Conservation (phyloP, 2,113 vertebrate genomes). For the Ptilorrhoa leucosticta region DNA sequence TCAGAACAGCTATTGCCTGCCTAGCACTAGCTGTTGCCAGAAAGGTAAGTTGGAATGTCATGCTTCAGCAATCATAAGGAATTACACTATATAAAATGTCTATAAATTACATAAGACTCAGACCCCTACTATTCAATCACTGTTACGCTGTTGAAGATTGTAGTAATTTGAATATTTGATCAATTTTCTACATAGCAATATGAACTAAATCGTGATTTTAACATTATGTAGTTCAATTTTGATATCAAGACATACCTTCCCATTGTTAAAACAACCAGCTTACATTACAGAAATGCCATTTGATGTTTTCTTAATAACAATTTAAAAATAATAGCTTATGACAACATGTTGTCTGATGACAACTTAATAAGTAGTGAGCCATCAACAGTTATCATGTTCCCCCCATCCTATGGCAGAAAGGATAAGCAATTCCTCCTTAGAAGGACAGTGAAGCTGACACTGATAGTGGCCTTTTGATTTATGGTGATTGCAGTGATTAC, state of each 20-base stretch:
- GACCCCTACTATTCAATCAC: not conserved
- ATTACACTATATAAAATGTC: not conserved
- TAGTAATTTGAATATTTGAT: not conserved
- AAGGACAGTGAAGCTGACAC: slow-evolving; percentile 24
- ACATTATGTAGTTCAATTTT: not conserved
- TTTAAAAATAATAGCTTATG: slow-evolving; percentile 13
- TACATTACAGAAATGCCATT: not conserved
- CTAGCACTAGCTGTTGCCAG: not conserved
- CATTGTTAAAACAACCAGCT: not conserved
- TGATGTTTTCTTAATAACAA: not conserved
- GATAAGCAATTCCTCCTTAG: not conserved
- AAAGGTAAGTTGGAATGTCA: not conserved
- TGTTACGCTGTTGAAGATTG: not conserved
- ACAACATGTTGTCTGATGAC: slow-evolving; percentile 27
- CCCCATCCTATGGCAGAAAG: not conserved
- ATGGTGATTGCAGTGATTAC: not conserved
- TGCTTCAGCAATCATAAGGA: not conserved
- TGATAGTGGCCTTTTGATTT: not conserved
- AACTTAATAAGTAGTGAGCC: slow-evolving; percentile 22
- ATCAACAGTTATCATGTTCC: slow-evolving; percentile 42
- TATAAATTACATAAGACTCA: not conserved
- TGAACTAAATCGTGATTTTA: not conserved
- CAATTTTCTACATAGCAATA: not conserved
- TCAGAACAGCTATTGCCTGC: not conserved
- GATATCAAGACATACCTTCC: not conserved